Evolutionary conservation across 1,140 invertebrate species (phyloP).

Genomic region (Olivierus martensii): DNA sequence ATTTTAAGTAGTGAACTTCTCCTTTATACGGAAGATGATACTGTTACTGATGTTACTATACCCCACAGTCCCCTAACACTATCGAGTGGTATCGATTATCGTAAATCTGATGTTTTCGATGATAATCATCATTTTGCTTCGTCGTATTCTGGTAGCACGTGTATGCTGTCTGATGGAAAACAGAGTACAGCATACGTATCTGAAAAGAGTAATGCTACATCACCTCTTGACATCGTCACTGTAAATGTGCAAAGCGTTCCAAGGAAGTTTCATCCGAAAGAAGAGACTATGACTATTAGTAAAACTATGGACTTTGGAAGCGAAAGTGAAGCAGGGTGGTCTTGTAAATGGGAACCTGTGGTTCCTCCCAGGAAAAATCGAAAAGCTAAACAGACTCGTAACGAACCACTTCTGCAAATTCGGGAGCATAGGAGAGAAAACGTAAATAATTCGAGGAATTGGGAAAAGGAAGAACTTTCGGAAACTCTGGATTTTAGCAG

Average conservation of each 20-base stretch:
- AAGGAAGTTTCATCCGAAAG: not conserved
- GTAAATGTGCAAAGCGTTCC: not conserved
- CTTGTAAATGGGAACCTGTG: no score
- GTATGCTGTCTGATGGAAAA: no score
- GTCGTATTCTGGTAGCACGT: no score
- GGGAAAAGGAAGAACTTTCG: no score
- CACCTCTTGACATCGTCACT: not conserved
- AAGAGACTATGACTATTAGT: not conserved
- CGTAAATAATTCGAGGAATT: no score
- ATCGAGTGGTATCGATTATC: not conserved
- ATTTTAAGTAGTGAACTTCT: not conserved
- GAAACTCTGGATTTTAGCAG: no score
- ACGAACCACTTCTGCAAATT: constrained; percentile 3
- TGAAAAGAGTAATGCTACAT: not conserved
- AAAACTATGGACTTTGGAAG: constrained; percentile 17
- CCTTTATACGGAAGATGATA: not conserved
- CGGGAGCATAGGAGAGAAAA: not conserved
- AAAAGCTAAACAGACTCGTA: not conserved
- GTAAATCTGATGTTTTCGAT: no score
- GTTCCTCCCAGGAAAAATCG: not conserved
- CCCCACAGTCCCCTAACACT: not conserved
- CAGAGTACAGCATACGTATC: not conserved
- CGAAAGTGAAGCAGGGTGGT: not conserved
- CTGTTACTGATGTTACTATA: not conserved
- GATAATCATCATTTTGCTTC: no score